Conservation (phyloP, 2,797 vertebrate species). For the Percopsis omiscomaycus region DNA sequence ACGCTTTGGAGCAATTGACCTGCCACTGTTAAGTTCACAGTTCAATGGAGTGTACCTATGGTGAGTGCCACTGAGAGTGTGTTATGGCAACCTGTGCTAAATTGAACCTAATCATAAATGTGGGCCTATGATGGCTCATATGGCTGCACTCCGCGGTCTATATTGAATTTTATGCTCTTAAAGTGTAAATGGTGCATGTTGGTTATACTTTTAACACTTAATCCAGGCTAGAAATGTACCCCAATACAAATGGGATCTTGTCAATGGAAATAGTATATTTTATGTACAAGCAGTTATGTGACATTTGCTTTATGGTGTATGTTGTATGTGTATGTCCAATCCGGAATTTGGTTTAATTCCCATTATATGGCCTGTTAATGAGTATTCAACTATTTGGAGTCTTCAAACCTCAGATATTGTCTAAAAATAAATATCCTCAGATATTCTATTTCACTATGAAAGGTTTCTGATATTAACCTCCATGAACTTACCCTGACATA, state of each 20-base stretch:
- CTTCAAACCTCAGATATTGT: not conserved
- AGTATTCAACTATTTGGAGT: slow-evolving; percentile 24
- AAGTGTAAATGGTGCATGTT: slow-evolving; percentile 50
- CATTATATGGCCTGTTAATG: slow-evolving; percentile 8
- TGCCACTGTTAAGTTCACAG: slow-evolving; percentile 30
- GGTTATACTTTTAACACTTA: slow-evolving; percentile 51
- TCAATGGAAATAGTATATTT: slow-evolving; percentile 44
- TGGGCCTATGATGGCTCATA: not conserved
- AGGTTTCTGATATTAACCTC: no score
- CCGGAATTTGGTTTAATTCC: slow-evolving; percentile 24
- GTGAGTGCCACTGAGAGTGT: slow-evolving; percentile 32
- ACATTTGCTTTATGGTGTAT: slow-evolving; percentile 58
- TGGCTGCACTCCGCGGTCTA: slow-evolving; percentile 4
- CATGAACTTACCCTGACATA: no score
- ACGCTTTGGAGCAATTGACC: slow-evolving; percentile 53
- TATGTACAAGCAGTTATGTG: slow-evolving; percentile 60
- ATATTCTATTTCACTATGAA: no score
- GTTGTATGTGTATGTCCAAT: slow-evolving; percentile 50
- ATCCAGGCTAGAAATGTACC: slow-evolving; percentile 13
- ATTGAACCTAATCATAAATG: slow-evolving; percentile 20
- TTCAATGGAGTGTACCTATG: slow-evolving; percentile 43
- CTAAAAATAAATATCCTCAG: no score
- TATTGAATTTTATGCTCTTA: slow-evolving; percentile 12
- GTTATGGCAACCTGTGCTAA: slow-evolving; percentile 38
- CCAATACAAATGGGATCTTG: slow-evolving; percentile 10